Conservation (phyloP, 2,888 invertebrate species). For the Spicauda simplicius region DNA sequence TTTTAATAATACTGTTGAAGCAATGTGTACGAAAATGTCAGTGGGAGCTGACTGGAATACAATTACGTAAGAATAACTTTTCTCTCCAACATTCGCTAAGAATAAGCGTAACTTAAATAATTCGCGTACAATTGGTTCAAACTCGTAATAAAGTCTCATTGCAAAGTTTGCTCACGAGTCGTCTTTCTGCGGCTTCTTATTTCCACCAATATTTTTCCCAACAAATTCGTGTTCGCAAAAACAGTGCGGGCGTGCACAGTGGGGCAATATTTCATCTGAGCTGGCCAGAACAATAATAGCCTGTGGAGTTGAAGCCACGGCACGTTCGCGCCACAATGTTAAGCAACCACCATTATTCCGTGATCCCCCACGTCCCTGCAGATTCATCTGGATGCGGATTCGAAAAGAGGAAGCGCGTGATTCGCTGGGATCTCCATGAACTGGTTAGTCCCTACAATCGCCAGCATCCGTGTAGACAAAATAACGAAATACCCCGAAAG, state of each 20-base stretch:
- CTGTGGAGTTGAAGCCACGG: slow-evolving; percentile 79
- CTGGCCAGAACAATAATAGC: slow-evolving; percentile 85
- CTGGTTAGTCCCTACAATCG: slow-evolving; percentile 69
- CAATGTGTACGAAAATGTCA: too few species aligned
- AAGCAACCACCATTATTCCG: slow-evolving; percentile 59
- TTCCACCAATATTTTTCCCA: slow-evolving; percentile 76
- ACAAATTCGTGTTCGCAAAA: slow-evolving; percentile 76
- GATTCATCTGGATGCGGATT: slow-evolving; percentile 39
- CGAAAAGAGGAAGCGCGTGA: slow-evolving; percentile 46
- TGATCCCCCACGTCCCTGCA: slow-evolving; percentile 51
- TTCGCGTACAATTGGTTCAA: slow-evolving; percentile 19
- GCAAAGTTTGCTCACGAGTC: slow-evolving; percentile 66
- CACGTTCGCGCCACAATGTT: slow-evolving; percentile 83
- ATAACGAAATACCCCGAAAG: slow-evolving; percentile 83
- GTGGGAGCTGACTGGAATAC: not conserved
- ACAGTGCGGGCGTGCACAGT: slow-evolving; percentile 78
- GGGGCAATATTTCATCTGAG: slow-evolving; percentile 83
- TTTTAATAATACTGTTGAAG: too few species aligned
- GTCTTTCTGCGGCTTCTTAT: slow-evolving; percentile 67
- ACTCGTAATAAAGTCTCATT: slow-evolving; percentile 54
- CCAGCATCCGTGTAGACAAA: slow-evolving; percentile 83
- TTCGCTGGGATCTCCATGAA: slow-evolving; percentile 52
- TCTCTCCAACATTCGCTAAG: not conserved
- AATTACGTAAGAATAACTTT: not conserved
- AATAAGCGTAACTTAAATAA: slow-evolving; percentile 30